A percentile compares a stretch with the other conserved stretches of the same genome.
Evolutionary conservation across 53 echinoderm and acorn worm species (phyloP).

Genomic region (Patiria pectinifera): DNA sequence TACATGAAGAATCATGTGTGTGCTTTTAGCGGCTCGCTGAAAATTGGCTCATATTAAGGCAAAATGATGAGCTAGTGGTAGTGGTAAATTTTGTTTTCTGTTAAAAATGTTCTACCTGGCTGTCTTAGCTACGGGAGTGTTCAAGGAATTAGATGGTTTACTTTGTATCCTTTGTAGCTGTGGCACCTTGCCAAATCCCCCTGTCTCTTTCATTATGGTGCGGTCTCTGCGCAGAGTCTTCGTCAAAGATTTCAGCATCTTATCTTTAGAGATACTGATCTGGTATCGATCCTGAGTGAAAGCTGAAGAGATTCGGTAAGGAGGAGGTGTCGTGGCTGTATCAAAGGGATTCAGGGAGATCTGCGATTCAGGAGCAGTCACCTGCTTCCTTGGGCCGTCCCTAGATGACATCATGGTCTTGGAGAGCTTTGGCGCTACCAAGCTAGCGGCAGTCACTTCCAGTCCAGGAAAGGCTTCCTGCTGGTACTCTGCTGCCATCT

Average conservation of each 20-base stretch:
- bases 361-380: conserved; percentile 31
- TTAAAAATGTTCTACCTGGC: no score
- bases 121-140: neutral
- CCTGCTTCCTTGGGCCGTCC: conserved; percentile 20
- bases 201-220: conserved; percentile 42
- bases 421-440: conserved; percentile 87
- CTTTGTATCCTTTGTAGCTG: conserved; percentile 12
- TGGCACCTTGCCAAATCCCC: conserved; percentile 7
- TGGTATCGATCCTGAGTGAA: conserved; percentile 37
- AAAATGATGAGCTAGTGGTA: no score
- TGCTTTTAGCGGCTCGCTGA: no score
- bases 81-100: no score
- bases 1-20: no score
- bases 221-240: conserved; percentile 54
- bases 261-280: conserved; percentile 56
- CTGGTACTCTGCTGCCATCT: conserved; percentile 87
- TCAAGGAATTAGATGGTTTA: conserved; percentile 18
- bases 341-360: conserved; percentile 44
- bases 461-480: conserved; percentile 86
- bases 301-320: conserved; percentile 52
- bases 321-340: conserved; percentile 53
- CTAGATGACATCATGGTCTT: conserved; percentile 57
- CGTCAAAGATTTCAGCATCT: conserved; percentile 59
- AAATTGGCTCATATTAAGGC: no score
- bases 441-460: conserved; percentile 80